Conservation (phyloP, 2,113 vertebrate species). For the Murina feae region DNA sequence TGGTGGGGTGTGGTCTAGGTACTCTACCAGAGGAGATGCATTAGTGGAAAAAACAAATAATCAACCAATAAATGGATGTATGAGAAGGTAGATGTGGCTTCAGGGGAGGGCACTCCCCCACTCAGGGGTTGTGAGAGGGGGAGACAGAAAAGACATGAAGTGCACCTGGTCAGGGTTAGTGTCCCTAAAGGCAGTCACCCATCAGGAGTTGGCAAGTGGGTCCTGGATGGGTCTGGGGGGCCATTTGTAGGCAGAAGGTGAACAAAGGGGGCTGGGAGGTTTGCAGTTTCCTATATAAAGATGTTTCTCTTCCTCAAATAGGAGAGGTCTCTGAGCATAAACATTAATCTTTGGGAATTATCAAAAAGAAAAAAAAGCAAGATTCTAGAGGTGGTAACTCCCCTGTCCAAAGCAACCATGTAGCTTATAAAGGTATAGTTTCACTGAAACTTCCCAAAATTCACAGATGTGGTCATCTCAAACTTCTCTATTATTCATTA, state of each 20-base stretch:
- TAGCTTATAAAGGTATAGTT: neutral
- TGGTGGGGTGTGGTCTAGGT: neutral
- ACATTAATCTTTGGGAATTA: neutral
- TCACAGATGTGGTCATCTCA: neutral
- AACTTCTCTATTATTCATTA: neutral
- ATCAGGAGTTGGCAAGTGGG: neutral
- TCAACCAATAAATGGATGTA: neutral
- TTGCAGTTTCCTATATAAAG: neutral
- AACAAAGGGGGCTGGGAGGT: neutral
- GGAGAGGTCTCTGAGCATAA: neutral
- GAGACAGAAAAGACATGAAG: neutral
- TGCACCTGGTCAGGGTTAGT: neutral
- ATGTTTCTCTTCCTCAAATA: neutral
- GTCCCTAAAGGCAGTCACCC: neutral
- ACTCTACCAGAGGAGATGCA: too few species aligned
- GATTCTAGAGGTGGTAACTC: neutral
- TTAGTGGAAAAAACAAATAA: neutral
- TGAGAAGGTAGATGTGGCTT: neutral
- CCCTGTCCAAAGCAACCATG: neutral
- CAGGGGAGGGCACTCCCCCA: neutral
- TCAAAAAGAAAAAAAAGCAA: neutral
- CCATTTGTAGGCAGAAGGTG: neutral
- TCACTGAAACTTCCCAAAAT: neutral
- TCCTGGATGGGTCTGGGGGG: neutral
- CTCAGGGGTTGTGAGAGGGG: neutral